A percentile compares a stretch with the other conserved stretches of the same genome.
Evolutionary conservation across 2,113 vertebrate genomes (phyloP).

Genomic region (Catharus minimus): DNA sequence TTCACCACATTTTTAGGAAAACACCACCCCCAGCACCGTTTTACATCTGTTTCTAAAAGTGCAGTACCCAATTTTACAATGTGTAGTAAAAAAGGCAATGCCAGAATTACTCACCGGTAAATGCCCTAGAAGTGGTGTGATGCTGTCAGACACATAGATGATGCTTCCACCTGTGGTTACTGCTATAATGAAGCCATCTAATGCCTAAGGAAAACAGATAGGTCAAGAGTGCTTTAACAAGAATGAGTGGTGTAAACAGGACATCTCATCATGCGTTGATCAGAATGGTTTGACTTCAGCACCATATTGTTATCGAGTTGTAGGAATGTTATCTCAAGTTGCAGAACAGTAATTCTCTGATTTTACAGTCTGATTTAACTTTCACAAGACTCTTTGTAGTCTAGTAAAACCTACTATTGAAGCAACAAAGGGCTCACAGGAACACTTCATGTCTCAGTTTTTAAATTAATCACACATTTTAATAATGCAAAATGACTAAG

Average conservation of each 20-base stretch:
- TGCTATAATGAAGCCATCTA: conserved; percentile 83
- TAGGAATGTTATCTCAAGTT: conserved; percentile 14
- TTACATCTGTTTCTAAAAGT: not conserved
- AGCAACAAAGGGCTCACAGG: conserved; percentile 26
- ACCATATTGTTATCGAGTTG: not conserved
- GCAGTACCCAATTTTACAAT: rapidly evolving
- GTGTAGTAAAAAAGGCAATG: not conserved
- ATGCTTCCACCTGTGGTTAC: conserved; percentile 82
- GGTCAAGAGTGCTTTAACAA: not conserved
- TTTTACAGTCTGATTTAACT: conserved; percentile 14
- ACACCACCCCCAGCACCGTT: not conserved
- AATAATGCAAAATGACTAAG: conserved; percentile 67
- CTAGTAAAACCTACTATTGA: conserved; percentile 23
- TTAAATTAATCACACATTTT: conserved; percentile 71
- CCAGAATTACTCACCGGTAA: conserved; percentile 76
- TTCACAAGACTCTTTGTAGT: conserved; percentile 23
- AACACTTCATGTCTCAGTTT: conserved; percentile 47
- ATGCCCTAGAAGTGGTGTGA: conserved; percentile 82
- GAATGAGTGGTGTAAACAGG: not conserved
- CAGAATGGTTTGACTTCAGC: not conserved
- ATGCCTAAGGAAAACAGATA: conserved; percentile 66
- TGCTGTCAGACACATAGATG: conserved; percentile 83
- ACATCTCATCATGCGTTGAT: not conserved
- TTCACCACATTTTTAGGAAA: not conserved
- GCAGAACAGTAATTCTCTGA: conserved; percentile 21